Percentiles rank a stretch among this genome's conserved stretches.
Evolutionary conservation across 2,113 vertebrate species (phyloP).

Genomic region (Atherinomorus stipes): DNA sequence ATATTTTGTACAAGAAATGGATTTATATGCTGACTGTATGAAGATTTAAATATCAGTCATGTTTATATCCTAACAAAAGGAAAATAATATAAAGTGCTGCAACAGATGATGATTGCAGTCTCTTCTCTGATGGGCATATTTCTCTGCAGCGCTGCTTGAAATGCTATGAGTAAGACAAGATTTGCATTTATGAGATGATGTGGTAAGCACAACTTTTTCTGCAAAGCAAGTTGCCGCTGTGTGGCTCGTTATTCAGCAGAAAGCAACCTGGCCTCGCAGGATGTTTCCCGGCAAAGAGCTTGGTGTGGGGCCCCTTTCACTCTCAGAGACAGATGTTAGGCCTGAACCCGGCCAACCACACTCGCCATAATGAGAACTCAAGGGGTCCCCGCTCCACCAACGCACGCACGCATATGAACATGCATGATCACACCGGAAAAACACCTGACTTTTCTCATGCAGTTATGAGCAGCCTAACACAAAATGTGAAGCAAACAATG

Average conservation of each 20-base stretch:
- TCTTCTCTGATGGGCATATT: no score
- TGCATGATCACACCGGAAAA: conserved; percentile 22
- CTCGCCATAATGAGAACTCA: conserved; percentile 76
- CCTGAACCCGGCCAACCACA: conserved; percentile 45
- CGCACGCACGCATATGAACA: conserved; percentile 13
- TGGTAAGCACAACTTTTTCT: background rate
- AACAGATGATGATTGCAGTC: background rate
- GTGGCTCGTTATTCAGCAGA: conserved; percentile 38
- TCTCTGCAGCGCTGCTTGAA: background rate
- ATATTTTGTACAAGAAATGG: no score
- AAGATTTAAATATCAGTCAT: no score
- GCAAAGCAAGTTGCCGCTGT: background rate
- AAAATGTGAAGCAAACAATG: conserved; percentile 10
- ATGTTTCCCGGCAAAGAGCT: conserved; percentile 38
- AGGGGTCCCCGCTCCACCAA: conserved; percentile 41
- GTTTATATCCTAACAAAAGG: no score
- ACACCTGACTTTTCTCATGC: conserved; percentile 6
- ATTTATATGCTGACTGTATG: no score
- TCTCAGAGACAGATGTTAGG: conserved; percentile 74
- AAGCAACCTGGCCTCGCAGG: conserved; percentile 28
- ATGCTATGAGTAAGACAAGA: background rate
- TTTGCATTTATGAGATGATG: background rate
- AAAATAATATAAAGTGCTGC: no score
- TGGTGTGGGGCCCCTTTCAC: conserved; percentile 46
- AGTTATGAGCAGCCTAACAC: conserved; percentile 1